A percentile compares a stretch with the other conserved stretches of the same genome.
Evolutionary conservation across 1,140 invertebrate species (phyloP).

Genomic region (Eueides isabella): DNA sequence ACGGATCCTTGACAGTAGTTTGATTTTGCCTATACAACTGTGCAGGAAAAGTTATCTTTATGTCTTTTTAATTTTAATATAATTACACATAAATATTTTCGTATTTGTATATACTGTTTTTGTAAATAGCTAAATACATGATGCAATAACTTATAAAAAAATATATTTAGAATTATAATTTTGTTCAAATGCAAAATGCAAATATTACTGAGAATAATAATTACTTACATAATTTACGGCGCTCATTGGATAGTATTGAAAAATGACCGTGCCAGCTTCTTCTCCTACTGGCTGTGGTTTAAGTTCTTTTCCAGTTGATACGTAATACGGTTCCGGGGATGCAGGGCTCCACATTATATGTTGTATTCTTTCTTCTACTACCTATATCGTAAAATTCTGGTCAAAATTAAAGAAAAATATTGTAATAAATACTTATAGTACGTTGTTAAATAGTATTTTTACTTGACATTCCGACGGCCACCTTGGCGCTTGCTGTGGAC

Average conservation of each 20-base stretch:
- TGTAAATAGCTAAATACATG: too few relatives aligned
- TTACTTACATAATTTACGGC: conserved; percentile 93
- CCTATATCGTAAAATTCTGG: conserved; percentile 81
- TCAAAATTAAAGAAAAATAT: neutral
- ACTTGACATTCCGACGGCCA: conserved; percentile 96
- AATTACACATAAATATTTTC: too few relatives aligned
- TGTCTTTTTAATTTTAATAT: too few relatives aligned
- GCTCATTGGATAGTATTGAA: conserved; percentile 92
- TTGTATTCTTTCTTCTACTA: conserved; percentile 90
- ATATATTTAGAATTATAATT: too few relatives aligned
- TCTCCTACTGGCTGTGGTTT: conserved; percentile 92
- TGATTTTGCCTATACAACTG: too few relatives aligned
- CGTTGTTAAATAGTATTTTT: conserved; percentile 30
- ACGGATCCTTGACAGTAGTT: too few relatives aligned
- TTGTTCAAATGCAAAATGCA: too few relatives aligned
- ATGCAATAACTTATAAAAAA: too few relatives aligned
- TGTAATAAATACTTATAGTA: neutral
- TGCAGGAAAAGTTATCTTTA: too few relatives aligned
- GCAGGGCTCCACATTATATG: conserved; percentile 89
- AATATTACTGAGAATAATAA: neutral
- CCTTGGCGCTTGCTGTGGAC: conserved; percentile 88
- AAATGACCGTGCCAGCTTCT: conserved; percentile 92
- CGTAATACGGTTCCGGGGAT: conserved; percentile 91
- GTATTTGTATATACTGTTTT: too few relatives aligned
- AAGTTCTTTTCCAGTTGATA: conserved; percentile 89